phyloP scores from a whole-genome alignment of 2,113 vertebrate species.

The Lophochroa leadbeateri region DNA sequence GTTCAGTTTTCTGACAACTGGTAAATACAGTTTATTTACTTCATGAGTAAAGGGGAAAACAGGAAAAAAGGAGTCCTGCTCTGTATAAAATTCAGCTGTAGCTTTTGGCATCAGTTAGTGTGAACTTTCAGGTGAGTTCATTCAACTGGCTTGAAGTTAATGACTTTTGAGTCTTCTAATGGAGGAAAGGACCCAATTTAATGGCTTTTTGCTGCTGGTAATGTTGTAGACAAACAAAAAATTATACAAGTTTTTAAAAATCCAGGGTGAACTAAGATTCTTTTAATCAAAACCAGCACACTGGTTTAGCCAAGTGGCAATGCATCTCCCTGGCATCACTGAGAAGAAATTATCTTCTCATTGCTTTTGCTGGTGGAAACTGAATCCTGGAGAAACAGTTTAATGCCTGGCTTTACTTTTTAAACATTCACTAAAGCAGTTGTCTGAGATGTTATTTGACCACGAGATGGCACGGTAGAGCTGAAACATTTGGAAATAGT shows the following conservation, averaged over 20 bases:
- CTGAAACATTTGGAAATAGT: background rate
- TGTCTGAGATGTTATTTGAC: background rate
- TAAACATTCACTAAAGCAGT: background rate
- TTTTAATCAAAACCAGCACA: background rate
- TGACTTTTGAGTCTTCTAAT: background rate
- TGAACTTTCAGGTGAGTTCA: background rate
- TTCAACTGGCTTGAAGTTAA: background rate
- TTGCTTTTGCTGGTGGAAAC: background rate
- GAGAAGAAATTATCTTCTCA: background rate
- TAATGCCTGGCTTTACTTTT: background rate
- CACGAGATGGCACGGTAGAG: slow-evolving; percentile 65
- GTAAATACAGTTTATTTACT: background rate
- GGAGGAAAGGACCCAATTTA: background rate
- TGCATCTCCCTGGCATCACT: accelerated
- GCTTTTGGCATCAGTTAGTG: background rate
- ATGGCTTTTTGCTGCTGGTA: background rate
- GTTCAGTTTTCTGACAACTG: background rate
- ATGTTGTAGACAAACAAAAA: background rate
- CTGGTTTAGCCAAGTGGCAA: background rate
- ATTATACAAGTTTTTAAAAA: background rate
- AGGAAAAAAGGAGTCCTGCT: background rate
- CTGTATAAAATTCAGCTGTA: background rate
- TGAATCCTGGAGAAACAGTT: background rate
- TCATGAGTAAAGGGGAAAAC: background rate
- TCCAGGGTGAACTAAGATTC: background rate